Conservation (phyloP, 1,140 invertebrate species). For the Cherax destructor region DNA sequence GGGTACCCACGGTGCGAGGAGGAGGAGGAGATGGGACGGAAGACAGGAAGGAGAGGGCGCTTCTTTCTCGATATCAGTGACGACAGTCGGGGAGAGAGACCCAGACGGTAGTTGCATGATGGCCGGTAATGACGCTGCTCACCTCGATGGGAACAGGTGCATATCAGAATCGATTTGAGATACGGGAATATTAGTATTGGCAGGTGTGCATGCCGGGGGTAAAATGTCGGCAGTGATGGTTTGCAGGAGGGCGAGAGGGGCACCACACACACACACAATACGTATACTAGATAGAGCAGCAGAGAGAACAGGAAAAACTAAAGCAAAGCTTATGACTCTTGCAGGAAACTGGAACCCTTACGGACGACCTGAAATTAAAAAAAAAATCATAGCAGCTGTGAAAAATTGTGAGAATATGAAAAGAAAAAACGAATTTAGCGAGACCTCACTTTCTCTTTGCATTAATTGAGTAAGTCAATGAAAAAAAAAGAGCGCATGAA, state of each 20-base stretch:
- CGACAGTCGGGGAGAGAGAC: constrained; percentile 18
- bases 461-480: no score
- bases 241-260: constrained; percentile 38
- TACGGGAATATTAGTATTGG: constrained; percentile 56
- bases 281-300: not conserved
- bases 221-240: constrained; percentile 14
- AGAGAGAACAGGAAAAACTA: constrained; percentile 3
- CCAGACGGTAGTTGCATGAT: constrained; percentile 50
- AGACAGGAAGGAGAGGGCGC: not conserved
- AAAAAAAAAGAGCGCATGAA: no score
- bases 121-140: constrained; percentile 46
- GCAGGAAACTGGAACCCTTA: not conserved
- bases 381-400: no score
- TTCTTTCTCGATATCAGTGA: constrained; percentile 25
- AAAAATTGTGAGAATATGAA: no score
- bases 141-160: constrained; percentile 45
- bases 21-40: not conserved
- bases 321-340: not conserved
- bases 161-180: constrained; percentile 60
- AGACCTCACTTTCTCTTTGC: no score
- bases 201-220: constrained; percentile 19
- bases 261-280: not conserved
- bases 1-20: not conserved
- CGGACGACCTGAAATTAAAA: not conserved
- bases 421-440: no score